Conservation (phyloP, 2,113 vertebrate species). For the Periophthalmus modestus region DNA sequence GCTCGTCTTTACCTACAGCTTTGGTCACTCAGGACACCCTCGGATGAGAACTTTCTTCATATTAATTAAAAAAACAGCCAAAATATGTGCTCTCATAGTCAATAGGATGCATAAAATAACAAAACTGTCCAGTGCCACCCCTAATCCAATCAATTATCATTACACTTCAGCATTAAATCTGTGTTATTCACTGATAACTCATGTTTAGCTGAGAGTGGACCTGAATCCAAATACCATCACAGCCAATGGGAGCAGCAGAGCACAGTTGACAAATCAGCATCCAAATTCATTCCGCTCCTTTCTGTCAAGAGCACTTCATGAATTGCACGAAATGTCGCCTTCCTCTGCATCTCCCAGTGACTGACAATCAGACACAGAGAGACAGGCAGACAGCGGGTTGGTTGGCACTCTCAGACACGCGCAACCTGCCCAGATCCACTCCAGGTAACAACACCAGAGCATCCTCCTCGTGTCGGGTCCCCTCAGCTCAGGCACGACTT, state of each 20-base stretch:
- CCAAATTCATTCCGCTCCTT: slow-evolving; percentile 33
- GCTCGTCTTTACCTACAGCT: no score
- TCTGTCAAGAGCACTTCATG: slow-evolving; percentile 58
- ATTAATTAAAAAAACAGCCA: no score
- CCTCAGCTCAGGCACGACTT: slow-evolving; percentile 46
- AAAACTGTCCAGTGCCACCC: not conserved
- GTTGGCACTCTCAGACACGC: slow-evolving; percentile 11
- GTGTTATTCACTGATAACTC: not conserved
- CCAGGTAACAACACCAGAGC: slow-evolving; percentile 52
- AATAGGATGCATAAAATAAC: not conserved
- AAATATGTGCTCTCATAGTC: no score
- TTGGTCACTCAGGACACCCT: no score
- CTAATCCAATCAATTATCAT: not conserved
- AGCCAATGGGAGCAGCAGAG: slow-evolving; percentile 49
- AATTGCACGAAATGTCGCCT: slow-evolving; percentile 69
- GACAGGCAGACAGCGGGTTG: slow-evolving; percentile 9
- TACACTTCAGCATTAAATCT: not conserved
- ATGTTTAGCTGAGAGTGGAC: not conserved
- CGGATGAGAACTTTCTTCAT: no score
- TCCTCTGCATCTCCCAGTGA: slow-evolving; percentile 52
- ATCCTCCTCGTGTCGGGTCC: slow-evolving; percentile 9
- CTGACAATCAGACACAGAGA: slow-evolving; percentile 28
- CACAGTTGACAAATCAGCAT: slow-evolving; percentile 42
- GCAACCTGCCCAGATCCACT: slow-evolving; percentile 22
- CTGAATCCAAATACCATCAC: slow-evolving; percentile 53